A percentile compares a stretch with the other conserved stretches of the same genome.
Conservation (phyloP, 2,113 vertebrate genomes). For the Penelope pileata region DNA sequence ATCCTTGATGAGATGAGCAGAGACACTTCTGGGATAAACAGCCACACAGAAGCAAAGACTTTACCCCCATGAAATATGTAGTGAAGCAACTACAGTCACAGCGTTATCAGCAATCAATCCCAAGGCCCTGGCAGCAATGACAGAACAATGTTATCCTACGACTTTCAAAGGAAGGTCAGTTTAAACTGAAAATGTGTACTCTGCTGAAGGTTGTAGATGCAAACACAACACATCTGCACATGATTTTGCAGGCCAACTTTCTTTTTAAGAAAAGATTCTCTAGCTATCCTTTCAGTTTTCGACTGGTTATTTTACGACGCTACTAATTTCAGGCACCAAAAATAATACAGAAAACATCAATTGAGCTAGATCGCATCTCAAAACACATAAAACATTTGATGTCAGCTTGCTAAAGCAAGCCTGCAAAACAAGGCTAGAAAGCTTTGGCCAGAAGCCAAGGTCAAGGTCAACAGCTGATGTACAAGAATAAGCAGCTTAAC, state of each 20-base stretch:
- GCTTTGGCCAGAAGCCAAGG: not conserved
- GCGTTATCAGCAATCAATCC: not conserved
- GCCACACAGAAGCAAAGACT: not conserved
- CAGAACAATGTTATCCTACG: not conserved
- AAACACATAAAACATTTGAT: not conserved
- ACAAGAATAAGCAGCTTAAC: not conserved
- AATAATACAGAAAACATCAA: not conserved
- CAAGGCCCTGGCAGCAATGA: not conserved
- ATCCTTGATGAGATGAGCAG: not conserved
- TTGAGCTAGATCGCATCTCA: rapidly evolving
- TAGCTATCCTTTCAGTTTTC: not conserved
- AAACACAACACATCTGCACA: not conserved
- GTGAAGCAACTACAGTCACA: not conserved
- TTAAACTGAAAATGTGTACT: not conserved
- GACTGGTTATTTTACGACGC: not conserved
- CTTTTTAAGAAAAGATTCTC: not conserved
- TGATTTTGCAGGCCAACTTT: not conserved
- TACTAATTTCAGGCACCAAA: not conserved
- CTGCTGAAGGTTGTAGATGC: not conserved
- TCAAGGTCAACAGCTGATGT: not conserved
- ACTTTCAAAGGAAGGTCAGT: not conserved
- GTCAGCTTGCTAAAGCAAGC: not conserved
- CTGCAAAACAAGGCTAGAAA: not conserved
- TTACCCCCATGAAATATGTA: not conserved
- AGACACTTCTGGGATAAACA: not conserved